phyloP scores from a whole-genome alignment of 2,113 vertebrate genomes.

The Grantiella picta region DNA sequence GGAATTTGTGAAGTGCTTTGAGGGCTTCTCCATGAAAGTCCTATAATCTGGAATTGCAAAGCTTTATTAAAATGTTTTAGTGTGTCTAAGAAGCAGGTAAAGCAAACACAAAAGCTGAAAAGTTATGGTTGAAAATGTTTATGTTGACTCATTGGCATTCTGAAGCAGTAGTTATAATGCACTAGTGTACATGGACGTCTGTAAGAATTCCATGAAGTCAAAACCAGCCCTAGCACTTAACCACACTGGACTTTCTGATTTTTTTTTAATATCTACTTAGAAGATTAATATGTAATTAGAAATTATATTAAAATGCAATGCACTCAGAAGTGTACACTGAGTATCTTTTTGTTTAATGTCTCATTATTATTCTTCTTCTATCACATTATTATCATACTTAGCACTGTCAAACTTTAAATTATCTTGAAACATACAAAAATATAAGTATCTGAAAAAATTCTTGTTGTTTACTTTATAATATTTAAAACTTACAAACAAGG shows the following conservation, averaged over 20 bases:
- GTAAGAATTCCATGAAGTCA: not conserved
- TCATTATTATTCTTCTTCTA: not conserved
- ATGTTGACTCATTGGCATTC: not conserved
- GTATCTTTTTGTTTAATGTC: not conserved
- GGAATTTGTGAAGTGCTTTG: slow-evolving; percentile 37
- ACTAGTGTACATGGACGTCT: not conserved
- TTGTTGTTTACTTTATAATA: not conserved
- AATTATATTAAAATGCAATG: not conserved
- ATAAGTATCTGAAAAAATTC: not conserved
- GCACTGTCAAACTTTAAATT: not conserved
- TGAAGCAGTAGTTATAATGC: not conserved
- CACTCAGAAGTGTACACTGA: not conserved
- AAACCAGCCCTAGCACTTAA: not conserved
- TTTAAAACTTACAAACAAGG: not conserved
- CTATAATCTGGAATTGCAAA: slow-evolving; percentile 17
- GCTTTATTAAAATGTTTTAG: slow-evolving; percentile 24
- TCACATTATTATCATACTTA: not conserved
- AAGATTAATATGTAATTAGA: not conserved
- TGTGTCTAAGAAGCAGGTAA: not conserved
- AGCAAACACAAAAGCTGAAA: not conserved
- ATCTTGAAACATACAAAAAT: not conserved
- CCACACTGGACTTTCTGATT: not conserved
- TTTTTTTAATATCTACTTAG: not conserved
- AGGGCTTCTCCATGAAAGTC: not conserved
- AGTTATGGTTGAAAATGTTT: not conserved